Percentiles rank a stretch among this genome's conserved stretches.
These are phyloP conservation scores for Luehdorfia chinensis DNA, from an alignment of 1,140 invertebrate genomes.

Conservation along the genomic window DNA sequence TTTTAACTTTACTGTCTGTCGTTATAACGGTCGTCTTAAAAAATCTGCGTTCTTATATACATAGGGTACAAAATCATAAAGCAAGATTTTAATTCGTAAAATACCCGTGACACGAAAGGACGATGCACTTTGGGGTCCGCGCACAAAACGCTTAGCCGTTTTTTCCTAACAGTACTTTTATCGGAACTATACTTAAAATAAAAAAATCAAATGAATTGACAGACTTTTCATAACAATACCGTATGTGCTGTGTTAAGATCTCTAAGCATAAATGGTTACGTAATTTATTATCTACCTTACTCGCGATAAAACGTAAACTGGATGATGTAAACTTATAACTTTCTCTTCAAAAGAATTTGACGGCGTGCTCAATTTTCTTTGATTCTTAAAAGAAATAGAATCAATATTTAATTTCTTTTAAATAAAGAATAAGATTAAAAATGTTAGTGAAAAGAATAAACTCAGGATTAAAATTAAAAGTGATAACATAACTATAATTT, in stretches of 20 bases:
- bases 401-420: no score
- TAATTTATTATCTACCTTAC: slow-evolving; percentile 40
- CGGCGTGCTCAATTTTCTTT: no score
- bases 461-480: no score
- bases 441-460: no score
- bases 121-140: slow-evolving; percentile 10
- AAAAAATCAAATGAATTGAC: slow-evolving; percentile 18
- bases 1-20: no score
- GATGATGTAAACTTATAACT: no score
- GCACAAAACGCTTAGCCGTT: slow-evolving; percentile 10
- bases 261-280: slow-evolving; percentile 31
- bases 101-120: slow-evolving; percentile 3
- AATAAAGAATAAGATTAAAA: no score
- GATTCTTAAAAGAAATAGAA: no score
- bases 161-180: slow-evolving; percentile 9
- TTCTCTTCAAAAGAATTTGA: no score
- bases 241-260: slow-evolving; percentile 27
- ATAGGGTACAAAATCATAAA: background rate
- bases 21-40: no score
- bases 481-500: no score
- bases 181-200: background rate
- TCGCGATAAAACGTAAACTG: slow-evolving; percentile 22
- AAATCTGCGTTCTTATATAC: no score
- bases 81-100: slow-evolving; percentile 3
- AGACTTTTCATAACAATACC: slow-evolving; percentile 21